Evolutionary conservation across 2,113 vertebrate genomes (phyloP).

Genomic region (Tachysurus vachellii): DNA sequence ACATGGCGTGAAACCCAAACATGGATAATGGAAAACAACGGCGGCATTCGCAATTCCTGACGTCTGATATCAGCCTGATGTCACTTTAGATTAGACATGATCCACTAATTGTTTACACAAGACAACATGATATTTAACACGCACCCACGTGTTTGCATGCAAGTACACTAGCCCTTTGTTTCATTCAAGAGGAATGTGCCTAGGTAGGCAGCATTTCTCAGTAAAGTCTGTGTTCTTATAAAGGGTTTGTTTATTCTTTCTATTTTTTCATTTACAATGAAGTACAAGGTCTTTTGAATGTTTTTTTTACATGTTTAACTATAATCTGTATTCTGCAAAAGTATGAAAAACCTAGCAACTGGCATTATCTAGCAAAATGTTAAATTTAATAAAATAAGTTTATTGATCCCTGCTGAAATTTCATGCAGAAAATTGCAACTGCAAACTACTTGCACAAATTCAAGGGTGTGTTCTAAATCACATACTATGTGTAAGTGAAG

Average conservation of each 20-base stretch:
- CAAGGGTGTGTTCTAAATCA: not conserved
- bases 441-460: not conserved
- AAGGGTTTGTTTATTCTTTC: not conserved
- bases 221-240: not conserved
- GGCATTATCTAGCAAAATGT: not conserved
- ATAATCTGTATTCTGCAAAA: not conserved
- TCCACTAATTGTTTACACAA: not conserved
- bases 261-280: not conserved
- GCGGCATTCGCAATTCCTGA: slow-evolving; percentile 7
- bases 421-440: not conserved
- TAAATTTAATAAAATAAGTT: not conserved
- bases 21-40: slow-evolving; percentile 34
- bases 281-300: not conserved
- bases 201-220: slow-evolving; percentile 22
- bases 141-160: not conserved
- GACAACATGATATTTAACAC: slow-evolving; percentile 10
- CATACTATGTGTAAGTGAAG: not conserved
- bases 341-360: not conserved
- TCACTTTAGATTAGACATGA: slow-evolving; percentile 5
- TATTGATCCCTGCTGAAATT: not conserved
- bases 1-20: slow-evolving; percentile 33
- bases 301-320: not conserved
- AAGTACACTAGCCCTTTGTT: slow-evolving; percentile 1
- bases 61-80: slow-evolving; percentile 8
- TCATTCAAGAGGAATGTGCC: slow-evolving; percentile 18